Conservation (phyloP, 1,140 invertebrate species). For the Hormaphis cornu region DNA sequence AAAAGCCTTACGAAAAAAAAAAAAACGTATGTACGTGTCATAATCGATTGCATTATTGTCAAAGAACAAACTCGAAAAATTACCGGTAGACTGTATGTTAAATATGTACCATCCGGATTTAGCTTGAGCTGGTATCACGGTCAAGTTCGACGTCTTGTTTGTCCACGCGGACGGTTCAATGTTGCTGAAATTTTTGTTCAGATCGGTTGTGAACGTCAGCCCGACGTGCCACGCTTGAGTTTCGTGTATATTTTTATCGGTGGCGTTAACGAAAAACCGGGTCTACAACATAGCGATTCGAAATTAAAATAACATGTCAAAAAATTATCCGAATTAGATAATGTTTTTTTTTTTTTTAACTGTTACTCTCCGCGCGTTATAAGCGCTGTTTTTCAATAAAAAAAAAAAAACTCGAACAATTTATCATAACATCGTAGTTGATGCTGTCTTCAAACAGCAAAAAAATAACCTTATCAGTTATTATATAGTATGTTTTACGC, state of each 20-base stretch:
- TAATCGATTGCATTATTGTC: background rate
- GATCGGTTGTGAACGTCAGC: background rate
- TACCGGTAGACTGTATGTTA: background rate
- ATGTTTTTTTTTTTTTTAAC: no score
- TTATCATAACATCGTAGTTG: no score
- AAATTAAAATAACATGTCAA: no score
- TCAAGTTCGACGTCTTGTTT: no score
- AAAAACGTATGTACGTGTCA: no score
- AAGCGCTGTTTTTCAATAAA: no score
- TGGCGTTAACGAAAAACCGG: background rate
- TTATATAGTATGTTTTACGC: no score
- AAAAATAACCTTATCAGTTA: no score
- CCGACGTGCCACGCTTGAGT: background rate
- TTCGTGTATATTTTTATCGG: background rate
- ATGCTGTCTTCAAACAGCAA: no score
- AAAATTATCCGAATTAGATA: no score
- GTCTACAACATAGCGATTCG: background rate
- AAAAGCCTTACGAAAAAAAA: slow-evolving; percentile 50
- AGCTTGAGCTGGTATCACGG: background rate
- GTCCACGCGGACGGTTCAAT: background rate
- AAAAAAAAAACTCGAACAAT: no score
- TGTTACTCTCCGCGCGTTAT: no score
- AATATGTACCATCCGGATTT: slow-evolving; percentile 8
- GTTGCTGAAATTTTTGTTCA: background rate
- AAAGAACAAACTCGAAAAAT: background rate